These are phyloP conservation scores for Oscheius sp. DNA, from an alignment of 2,888 invertebrate genomes.

Conservation along the genomic window DNA sequence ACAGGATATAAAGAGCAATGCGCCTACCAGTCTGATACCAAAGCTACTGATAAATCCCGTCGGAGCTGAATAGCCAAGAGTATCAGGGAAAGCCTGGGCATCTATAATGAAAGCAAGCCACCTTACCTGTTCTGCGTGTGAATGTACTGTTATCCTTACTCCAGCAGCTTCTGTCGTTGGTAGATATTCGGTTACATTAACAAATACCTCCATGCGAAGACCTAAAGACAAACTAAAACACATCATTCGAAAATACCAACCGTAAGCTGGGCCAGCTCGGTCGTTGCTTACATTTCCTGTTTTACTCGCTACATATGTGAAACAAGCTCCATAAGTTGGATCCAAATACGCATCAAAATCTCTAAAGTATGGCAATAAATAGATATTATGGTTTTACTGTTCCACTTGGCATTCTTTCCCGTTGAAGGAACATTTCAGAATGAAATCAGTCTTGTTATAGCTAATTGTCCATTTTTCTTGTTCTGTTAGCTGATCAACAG, in stretches of 20 bases:
- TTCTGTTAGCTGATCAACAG: slow-evolving; percentile 61
- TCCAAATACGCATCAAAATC: slow-evolving; percentile 67
- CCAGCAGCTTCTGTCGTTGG: slow-evolving; percentile 69
- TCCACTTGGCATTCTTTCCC: slow-evolving; percentile 67
- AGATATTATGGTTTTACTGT: slow-evolving; percentile 43
- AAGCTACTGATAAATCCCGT: slow-evolving; percentile 68
- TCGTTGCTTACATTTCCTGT: slow-evolving; percentile 60
- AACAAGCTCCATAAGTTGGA: slow-evolving; percentile 70
- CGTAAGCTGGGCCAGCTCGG: slow-evolving; percentile 67
- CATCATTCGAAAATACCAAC: slow-evolving; percentile 33
- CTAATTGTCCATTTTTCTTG: slow-evolving; percentile 46
- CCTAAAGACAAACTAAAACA: slow-evolving; percentile 39
- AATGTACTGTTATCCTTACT: slow-evolving; percentile 66
- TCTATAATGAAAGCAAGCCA: no score
- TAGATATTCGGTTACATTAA: slow-evolving; percentile 66
- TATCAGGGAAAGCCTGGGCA: slow-evolving; percentile 68
- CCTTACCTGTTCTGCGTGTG: slow-evolving; percentile 43
- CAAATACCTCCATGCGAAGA: slow-evolving; percentile 67
- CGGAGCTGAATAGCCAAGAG: slow-evolving; percentile 68
- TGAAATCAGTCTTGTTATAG: slow-evolving; percentile 60
- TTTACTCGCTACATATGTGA: slow-evolving; percentile 63
- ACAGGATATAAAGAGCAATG: not conserved
- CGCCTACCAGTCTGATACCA: slow-evolving; percentile 62
- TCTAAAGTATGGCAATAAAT: slow-evolving; percentile 43
- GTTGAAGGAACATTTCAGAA: slow-evolving; percentile 69